Conservation (phyloP, 2,113 vertebrate genomes). For the Centropus unirufus region DNA sequence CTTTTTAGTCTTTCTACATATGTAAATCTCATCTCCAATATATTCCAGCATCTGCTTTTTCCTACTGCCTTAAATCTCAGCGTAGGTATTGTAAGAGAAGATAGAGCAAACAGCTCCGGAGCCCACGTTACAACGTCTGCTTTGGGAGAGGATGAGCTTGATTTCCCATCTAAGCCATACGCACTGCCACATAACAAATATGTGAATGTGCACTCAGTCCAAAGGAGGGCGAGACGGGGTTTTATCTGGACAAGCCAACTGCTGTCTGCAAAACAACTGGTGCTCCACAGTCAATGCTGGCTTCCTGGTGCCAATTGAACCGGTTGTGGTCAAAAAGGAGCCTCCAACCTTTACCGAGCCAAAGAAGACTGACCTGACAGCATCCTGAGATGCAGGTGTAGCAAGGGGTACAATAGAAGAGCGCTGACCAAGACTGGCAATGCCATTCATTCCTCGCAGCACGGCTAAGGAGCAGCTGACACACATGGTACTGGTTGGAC, state of each 20-base stretch:
- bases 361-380: accelerated
- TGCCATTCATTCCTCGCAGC: background rate
- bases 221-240: background rate
- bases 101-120: background rate
- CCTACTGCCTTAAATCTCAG: background rate
- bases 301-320: background rate
- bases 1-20: constrained; percentile 42
- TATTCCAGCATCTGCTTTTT: constrained; percentile 14
- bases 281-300: accelerated
- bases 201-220: background rate
- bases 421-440: background rate
- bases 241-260: background rate
- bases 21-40: constrained; percentile 45
- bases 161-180: background rate
- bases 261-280: background rate
- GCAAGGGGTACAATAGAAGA: background rate
- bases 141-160: background rate
- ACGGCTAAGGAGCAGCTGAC: background rate
- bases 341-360: background rate
- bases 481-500: background rate
- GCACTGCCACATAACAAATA: background rate
- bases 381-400: background rate
- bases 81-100: background rate
- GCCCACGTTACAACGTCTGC: background rate
- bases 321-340: background rate